Conservation (phyloP, 2,888 invertebrate genomes). For the Drosophila cracens region DNA sequence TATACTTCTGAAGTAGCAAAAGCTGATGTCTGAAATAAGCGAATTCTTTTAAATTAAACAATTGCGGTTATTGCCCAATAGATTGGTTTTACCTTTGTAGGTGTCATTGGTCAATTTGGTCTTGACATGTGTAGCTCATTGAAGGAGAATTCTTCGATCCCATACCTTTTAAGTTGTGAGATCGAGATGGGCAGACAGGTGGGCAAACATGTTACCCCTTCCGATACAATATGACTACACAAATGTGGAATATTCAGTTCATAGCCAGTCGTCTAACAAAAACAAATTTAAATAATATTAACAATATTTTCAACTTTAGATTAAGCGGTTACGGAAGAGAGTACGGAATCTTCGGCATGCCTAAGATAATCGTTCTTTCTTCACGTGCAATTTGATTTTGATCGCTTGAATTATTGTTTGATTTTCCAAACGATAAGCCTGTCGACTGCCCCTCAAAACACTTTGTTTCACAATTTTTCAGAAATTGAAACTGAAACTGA, state of each 20-base stretch:
- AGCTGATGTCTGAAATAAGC: not conserved
- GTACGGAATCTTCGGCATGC: not conserved
- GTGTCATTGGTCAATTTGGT: not conserved
- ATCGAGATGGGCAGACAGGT: not conserved
- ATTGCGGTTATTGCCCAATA: not conserved
- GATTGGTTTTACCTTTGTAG: not conserved
- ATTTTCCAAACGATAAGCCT: not conserved
- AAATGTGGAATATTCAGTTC: not conserved
- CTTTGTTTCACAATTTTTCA: slow-evolving; percentile 35
- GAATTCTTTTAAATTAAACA: not conserved
- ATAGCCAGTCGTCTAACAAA: too few relatives aligned
- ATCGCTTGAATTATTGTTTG: not conserved
- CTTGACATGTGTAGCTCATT: not conserved
- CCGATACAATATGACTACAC: not conserved
- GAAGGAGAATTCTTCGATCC: not conserved
- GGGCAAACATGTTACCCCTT: not conserved
- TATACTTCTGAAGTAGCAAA: not conserved
- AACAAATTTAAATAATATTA: not conserved
- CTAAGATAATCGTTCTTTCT: not conserved
- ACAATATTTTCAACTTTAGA: not conserved
- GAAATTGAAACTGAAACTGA: slow-evolving; percentile 25
- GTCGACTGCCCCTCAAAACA: slow-evolving; percentile 1
- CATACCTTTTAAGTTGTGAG: not conserved
- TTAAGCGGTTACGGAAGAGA: not conserved
- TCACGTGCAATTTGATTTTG: not conserved